phyloP scores from a whole-genome alignment of 2,797 vertebrate species.

The Acrossocheilus wenchowensis region DNA sequence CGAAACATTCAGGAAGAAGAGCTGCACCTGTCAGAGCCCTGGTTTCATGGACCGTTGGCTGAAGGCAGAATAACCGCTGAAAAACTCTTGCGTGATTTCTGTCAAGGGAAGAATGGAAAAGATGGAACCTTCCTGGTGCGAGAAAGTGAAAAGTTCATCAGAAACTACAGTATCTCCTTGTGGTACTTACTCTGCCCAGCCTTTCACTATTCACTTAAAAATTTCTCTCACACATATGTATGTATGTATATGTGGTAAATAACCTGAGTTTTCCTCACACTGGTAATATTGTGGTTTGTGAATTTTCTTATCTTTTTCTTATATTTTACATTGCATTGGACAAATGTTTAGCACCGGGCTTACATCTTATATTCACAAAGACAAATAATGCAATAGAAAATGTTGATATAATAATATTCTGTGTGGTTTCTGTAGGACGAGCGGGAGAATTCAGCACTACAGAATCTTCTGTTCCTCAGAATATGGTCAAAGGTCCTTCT shows the following conservation, averaged over 20 bases:
- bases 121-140: conserved; percentile 94
- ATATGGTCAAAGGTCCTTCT: conserved; percentile 79
- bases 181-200: conserved; percentile 82
- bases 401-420: background rate
- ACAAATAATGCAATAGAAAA: background rate
- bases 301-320: background rate
- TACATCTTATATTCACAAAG: background rate
- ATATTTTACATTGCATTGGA: background rate
- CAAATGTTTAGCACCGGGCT: background rate
- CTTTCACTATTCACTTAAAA: background rate
- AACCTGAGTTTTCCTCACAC: no score
- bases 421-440: conserved; percentile 77
- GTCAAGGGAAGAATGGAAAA: conserved; percentile 82
- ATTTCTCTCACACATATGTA: background rate
- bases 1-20: conserved; percentile 70
- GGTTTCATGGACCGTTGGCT: conserved; percentile 89
- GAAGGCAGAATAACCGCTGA: conserved; percentile 87
- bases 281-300: no score
- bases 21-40: conserved; percentile 84
- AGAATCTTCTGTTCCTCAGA: conserved; percentile 85
- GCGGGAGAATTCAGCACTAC: conserved; percentile 91
- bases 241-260: no score
- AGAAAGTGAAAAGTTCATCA: conserved; percentile 82
- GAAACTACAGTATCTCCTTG: conserved; percentile 90
- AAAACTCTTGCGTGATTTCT: conserved; percentile 88